Base-by-base conservation (phyloP, 2,113 vertebrate genomes). In the Heterotis niloticus region DNA sequence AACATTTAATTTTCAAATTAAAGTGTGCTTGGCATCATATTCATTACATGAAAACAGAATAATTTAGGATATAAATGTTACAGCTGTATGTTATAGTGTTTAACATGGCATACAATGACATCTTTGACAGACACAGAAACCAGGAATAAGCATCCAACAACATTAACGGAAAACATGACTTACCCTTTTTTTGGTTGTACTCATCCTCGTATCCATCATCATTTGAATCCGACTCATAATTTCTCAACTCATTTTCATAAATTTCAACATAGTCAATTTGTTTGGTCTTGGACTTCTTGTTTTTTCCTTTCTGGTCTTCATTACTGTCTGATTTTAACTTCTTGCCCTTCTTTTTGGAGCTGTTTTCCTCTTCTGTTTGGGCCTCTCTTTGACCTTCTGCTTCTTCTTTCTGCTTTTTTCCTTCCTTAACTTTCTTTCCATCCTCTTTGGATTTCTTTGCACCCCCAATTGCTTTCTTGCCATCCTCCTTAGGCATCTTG, bases 131-230 rank as follows among this genome's bases (percentile, higher is more conserved):
- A 44, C 7, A 44, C 34, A 85, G 89, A 84, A 82, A 84, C 84
- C 85, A 88, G 73, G 81, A 78, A 83, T 29, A 82, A 79, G 80
- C 86, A 88, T 87, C 88, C 85, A 86, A 79, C 82, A 87, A 82
- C 83, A 82, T 84, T 20, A 0, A 29, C 7, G 7, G 54, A 64
- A 59, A 78, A 24, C 67, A 77, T 57, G 64, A 23, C 81, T 80
- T 89, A 98, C 98, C 97, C 96, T 92, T 98, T 83, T 97, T 97
- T 85, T 95, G 97, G 89, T 95, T 94, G 87, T 96, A 98, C 17
- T 96, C 94, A 0, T 99, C 96, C 78, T 96, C 94, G 1, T 95
- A 90, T 0, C 93, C 95, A 44, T 44, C 34, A 1, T 96, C 95
- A 0, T 94, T 92, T 0, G 94, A 93, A 5, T 97, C 96, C 0